phyloP scores from a whole-genome alignment of 2,113 vertebrate genomes.

The Progne subis region DNA sequence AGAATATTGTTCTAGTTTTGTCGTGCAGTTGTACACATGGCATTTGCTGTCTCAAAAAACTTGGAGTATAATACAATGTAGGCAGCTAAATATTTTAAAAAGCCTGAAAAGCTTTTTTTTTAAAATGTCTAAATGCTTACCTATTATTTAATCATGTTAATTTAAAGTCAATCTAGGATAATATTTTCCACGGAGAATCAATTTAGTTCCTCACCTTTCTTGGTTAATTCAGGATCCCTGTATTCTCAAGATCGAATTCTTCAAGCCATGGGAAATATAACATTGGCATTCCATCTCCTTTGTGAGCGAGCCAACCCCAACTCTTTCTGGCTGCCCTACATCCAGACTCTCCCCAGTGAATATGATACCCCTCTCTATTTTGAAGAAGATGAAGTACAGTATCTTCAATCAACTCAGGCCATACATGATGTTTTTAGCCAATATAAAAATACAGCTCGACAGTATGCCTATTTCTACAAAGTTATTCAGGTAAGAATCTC shows the following conservation, averaged over 20 bases:
- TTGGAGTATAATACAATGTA: background rate
- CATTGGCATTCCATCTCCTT: conserved; percentile 93
- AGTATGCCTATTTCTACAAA: conserved; percentile 98
- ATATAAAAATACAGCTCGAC: conserved; percentile 96
- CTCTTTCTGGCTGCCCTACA: conserved; percentile 94
- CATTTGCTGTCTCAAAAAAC: background rate
- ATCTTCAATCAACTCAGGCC: conserved; percentile 92
- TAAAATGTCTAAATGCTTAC: background rate
- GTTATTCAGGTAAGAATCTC: conserved; percentile 87
- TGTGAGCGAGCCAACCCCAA: conserved; percentile 87
- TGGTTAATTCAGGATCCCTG: conserved; percentile 83
- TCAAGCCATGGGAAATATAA: conserved; percentile 98
- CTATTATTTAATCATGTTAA: background rate
- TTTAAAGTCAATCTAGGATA: background rate
- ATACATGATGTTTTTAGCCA: conserved; percentile 94
- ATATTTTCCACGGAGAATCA: background rate
- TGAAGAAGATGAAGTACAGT: conserved; percentile 90
- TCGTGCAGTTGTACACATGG: background rate
- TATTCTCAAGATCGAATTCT: conserved; percentile 95
- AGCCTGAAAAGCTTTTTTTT: background rate
- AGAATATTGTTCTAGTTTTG: background rate
- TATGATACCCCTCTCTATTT: conserved; percentile 95
- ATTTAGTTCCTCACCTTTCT: conserved; percentile 16
- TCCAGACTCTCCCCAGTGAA: conserved; percentile 89
- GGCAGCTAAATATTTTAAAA: background rate